These are phyloP conservation scores for Heliconius erato DNA, from an alignment of 2,888 invertebrate genomes.

Conservation along the genomic window DNA sequence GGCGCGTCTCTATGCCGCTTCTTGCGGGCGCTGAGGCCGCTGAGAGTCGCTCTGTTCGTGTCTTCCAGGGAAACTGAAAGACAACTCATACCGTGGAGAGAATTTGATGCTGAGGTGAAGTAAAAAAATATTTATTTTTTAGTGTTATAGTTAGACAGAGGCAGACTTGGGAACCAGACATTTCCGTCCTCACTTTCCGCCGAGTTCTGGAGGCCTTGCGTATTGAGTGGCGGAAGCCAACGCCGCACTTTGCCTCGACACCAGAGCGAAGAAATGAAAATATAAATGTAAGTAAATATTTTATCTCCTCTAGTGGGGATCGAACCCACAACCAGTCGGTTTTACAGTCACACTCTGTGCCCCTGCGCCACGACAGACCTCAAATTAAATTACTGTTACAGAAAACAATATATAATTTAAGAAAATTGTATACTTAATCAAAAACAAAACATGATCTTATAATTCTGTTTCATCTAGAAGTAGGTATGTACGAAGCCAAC, in stretches of 20 bases:
- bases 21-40: slow-evolving; percentile 89
- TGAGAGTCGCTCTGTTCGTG: slow-evolving; percentile 89
- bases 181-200: not conserved
- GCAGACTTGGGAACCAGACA: not conserved
- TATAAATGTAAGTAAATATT: too few species aligned
- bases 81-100: slow-evolving; percentile 93
- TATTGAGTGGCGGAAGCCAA: too few species aligned
- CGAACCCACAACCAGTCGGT: too few species aligned
- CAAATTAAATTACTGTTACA: not conserved
- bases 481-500: not conserved
- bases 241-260: too few species aligned
- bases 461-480: not conserved
- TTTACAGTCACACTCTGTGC: too few species aligned
- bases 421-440: not conserved
- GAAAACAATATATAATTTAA: not conserved
- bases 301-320: too few species aligned
- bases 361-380: too few species aligned
- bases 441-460: not conserved
- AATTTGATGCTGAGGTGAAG: slow-evolving; percentile 90
- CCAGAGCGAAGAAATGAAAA: too few species aligned
- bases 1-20: slow-evolving; percentile 92
- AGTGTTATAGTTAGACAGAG: not conserved
- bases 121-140: not conserved
- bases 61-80: slow-evolving; percentile 85
- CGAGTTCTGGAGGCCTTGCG: not conserved